Evolutionary conservation across 2,888 invertebrate genomes (phyloP).

Genomic region (Nephrotoma guestfalica): DNA sequence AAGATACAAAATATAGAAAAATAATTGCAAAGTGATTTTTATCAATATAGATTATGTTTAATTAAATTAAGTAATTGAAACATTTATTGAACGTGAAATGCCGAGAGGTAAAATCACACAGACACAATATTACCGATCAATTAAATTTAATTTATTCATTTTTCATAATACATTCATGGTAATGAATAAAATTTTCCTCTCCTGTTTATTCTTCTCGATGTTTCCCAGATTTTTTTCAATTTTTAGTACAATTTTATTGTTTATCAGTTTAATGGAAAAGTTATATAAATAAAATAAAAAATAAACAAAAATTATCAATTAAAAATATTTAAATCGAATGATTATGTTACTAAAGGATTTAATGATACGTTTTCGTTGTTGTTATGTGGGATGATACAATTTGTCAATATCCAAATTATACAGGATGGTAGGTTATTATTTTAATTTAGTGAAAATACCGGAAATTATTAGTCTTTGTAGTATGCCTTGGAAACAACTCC

Average conservation of each 20-base stretch:
- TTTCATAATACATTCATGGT: neutral
- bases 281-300: neutral
- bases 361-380: no score
- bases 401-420: no score
- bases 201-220: no score
- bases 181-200: neutral
- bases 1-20: neutral
- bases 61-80: neutral
- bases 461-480: no score
- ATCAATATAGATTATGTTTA: neutral
- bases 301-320: neutral
- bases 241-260: neutral
- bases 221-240: neutral
- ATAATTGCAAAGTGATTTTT: neutral
- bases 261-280: neutral
- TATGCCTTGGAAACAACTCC: no score
- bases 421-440: no score
- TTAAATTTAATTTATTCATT: neutral
- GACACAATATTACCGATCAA: no score
- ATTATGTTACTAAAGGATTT: no score
- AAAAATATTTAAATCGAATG: no score
- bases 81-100: neutral
- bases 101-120: no score
- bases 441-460: no score
- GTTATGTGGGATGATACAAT: no score